Evolutionary conservation across 1,140 invertebrate species (phyloP).

Genomic region (Drosophila pallidifrons): DNA sequence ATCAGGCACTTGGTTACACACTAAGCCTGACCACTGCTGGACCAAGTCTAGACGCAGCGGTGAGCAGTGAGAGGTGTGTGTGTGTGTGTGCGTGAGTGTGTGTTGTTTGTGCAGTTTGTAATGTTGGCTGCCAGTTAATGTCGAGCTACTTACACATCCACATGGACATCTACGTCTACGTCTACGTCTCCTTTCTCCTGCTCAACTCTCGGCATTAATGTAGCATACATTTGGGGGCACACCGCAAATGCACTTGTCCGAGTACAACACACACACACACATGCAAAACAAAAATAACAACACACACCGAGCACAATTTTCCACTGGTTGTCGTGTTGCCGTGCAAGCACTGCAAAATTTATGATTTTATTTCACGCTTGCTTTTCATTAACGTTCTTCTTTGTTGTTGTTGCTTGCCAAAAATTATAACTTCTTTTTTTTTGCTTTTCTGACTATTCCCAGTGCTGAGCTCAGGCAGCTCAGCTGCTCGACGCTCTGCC

Average conservation of each 20-base stretch:
- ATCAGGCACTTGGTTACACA: slow-evolving; percentile 33
- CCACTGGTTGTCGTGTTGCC: slow-evolving; percentile 32
- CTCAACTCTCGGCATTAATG: slow-evolving; percentile 64
- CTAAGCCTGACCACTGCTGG: slow-evolving; percentile 64
- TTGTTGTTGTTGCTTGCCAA: slow-evolving; percentile 51
- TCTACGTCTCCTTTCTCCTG: too few species aligned
- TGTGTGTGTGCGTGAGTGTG: too few species aligned
- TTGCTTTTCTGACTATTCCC: slow-evolving; percentile 47
- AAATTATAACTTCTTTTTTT: slow-evolving; percentile 72
- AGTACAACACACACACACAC: slow-evolving; percentile 25
- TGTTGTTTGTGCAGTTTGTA: background rate
- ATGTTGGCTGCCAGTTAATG: slow-evolving; percentile 47
- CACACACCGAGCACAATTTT: slow-evolving; percentile 29
- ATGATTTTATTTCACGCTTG: slow-evolving; percentile 84
- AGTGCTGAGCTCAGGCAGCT: slow-evolving; percentile 16
- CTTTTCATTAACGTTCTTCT: slow-evolving; percentile 78
- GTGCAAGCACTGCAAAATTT: slow-evolving; percentile 71
- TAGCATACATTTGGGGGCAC: slow-evolving; percentile 68
- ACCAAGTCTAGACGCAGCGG: slow-evolving; percentile 55
- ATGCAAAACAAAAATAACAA: slow-evolving; percentile 53
- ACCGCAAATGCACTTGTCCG: slow-evolving; percentile 74
- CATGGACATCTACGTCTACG: background rate
- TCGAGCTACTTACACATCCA: slow-evolving; percentile 46
- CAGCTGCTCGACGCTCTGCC: slow-evolving; percentile 51
- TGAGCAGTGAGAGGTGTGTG: background rate